Evolutionary conservation across 2,797 vertebrate species (phyloP), one percentile per base, ranked within the genome.

Genomic region (Vireo griseus): DNA sequence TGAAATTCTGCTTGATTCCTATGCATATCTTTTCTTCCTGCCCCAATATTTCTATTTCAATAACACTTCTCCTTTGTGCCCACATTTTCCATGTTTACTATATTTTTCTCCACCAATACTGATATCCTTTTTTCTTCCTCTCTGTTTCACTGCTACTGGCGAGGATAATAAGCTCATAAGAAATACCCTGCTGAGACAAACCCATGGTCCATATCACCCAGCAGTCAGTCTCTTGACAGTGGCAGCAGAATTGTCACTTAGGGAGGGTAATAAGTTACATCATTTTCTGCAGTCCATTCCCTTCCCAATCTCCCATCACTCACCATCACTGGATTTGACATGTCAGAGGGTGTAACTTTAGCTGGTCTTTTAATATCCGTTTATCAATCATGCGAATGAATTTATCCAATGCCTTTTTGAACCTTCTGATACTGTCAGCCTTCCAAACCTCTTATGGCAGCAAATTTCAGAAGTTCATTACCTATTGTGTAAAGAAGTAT

Each of bases 121-220:
- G 1, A 9, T 63, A 58, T 84, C 33, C 18, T 74, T 92, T 39
- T 93, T 67, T 31, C 47, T 61, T 40, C 47, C 12, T 50, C 26
- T 51, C 69, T 19, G 45, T 81, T 25, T 66, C 39, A 9, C 35
- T 81, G 84, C 91, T 92, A 6, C 50, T 93, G 69, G 24, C 25
- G 54, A 92, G 78, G 74, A 59, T 84, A 84, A 92, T 74, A 93
- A 78, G 61, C 77, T 92, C 62, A 10, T 86, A 72, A 88, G 76
- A 94, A 93, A 78, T 42, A 40, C 21, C 66, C 54, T 71, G 58
- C 93, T 91, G 89, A 61, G 91, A 50, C 89, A 82, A 86, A 73
- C 61, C 61, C 52, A 77, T 59, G 86, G 88, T 52, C 80, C 76
- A 7, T 84, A 61, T 74, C 35, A 1, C 52, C 66, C 81, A 86